Base-by-base conservation (phyloP, 1,140 invertebrate genomes). In the Belonocnema kinseyi region DNA sequence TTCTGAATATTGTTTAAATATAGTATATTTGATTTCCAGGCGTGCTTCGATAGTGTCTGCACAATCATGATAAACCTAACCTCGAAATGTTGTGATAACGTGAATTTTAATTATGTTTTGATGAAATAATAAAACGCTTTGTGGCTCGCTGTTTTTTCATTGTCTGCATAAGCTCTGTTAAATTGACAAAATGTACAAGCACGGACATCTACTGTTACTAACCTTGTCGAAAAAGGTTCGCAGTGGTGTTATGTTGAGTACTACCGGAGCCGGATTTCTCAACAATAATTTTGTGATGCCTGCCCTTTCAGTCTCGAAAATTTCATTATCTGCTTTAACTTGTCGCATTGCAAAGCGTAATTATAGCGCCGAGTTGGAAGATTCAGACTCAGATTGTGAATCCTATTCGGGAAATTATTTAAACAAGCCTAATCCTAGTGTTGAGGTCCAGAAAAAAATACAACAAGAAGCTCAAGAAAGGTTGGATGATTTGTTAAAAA, bases 401-500 rank as follows among this genome's bases (percentile, higher is more conserved):
- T 6, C n/a, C 21, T n/a, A 73, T 14, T 8, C 8, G 50, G 14
- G n/a, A 0, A 10, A 72, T 1, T 16, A 73, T 50, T 50, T 17
- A 50, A 8, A 50, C 10, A 14, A 26, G 56, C 10, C 13, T 3
- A 33, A 26, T 66, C 61, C 61, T 16, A 66, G 61, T 72, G 19
- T 51, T 13, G 3, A 21, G 46, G 33, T 54, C 6, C 70, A 74
- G 66, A 70, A 12, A 13, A 74, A 77, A 58, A 72, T 85, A 50
- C 80, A 88, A 50, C 52, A 75, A 26, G 61, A 71, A 54, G 84
- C 82, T 0, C 72, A 82, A 71, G 17, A 74, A 14, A 78, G 81
- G 76, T 33, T 89, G 12, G 74, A 87, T 26, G 76, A 84, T 61
- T 82, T 82, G 72, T 12, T 82, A 10, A 2, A 13, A 53, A 26